Percentiles rank a stretch among this genome's conserved stretches.
phyloP scores from a whole-genome alignment of 1,140 invertebrate species.

The Anadara kagoshimensis region DNA sequence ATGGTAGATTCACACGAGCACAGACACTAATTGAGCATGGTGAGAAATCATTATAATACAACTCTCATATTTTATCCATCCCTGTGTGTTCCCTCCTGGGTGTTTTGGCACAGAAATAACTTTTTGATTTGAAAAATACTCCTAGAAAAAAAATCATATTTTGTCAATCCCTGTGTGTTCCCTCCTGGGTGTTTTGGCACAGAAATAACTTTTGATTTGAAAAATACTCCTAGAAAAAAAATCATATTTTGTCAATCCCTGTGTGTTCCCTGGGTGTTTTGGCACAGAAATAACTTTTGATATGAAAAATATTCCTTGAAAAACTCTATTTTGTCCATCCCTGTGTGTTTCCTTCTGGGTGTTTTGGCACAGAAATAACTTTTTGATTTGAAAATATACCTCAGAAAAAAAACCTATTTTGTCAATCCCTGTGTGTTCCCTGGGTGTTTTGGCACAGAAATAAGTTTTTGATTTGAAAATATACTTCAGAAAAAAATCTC shows the following conservation, averaged over 20 bases:
- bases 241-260: background rate
- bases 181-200: background rate
- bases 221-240: background rate
- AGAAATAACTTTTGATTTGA: background rate
- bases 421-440: background rate
- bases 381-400: background rate
- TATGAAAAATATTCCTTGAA: no score
- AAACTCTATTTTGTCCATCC: background rate
- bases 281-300: no score
- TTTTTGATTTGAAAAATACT: background rate
- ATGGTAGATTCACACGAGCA: slow-evolving; percentile 80
- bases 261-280: background rate
- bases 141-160: background rate
- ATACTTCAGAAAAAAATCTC: no score
- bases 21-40: slow-evolving; percentile 76
- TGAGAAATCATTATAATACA: slow-evolving; percentile 46
- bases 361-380: background rate
- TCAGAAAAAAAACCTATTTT: background rate
- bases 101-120: background rate
- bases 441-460: background rate
- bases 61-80: background rate
- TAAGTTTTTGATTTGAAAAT: background rate
- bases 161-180: background rate
- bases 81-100: background rate
- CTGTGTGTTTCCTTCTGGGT: background rate